A percentile compares a stretch with the other conserved stretches of the same genome.
phyloP scores from a whole-genome alignment of 1,140 invertebrate genomes.

The Trachymyrmex septentrionalis region DNA sequence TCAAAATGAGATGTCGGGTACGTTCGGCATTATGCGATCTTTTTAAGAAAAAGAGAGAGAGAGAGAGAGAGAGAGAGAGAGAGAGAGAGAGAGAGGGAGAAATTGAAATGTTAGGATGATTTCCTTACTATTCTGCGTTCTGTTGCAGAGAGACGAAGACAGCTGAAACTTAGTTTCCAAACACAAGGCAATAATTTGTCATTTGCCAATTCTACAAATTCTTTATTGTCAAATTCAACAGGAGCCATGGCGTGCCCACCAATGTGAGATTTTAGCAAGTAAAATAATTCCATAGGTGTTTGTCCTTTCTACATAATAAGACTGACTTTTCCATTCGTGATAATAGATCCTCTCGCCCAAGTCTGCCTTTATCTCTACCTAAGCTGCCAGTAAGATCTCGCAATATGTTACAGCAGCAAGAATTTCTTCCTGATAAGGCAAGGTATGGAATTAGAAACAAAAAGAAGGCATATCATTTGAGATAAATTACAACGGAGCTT shows the following conservation, averaged over 20 bases:
- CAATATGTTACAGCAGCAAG: constrained; percentile 78
- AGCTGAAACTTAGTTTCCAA: constrained; percentile 84
- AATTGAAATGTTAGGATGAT: background rate
- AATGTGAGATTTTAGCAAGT: constrained; percentile 76
- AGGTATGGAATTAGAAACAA: constrained; percentile 76
- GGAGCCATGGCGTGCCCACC: constrained; percentile 78
- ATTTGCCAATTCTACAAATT: constrained; percentile 83
- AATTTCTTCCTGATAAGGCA: constrained; percentile 85
- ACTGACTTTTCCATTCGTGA: constrained; percentile 36
- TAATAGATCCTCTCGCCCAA: constrained; percentile 82
- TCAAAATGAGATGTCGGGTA: constrained; percentile 84
- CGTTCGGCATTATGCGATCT: background rate
- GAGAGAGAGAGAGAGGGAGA: background rate
- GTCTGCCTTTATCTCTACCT: constrained; percentile 84
- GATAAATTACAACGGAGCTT: constrained; percentile 33
- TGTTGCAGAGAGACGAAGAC: constrained; percentile 82
- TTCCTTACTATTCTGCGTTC: constrained; percentile 4
- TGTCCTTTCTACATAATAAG: constrained; percentile 16
- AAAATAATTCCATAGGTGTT: constrained; percentile 12
- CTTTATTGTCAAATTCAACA: constrained; percentile 81
- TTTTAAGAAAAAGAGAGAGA: too few species aligned
- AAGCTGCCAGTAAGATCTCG: constrained; percentile 84
- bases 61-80: background rate
- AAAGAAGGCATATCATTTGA: constrained; percentile 1
- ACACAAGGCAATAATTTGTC: constrained; percentile 80